Conservation (phyloP, 2,113 vertebrate species). For the Zeus faber region DNA sequence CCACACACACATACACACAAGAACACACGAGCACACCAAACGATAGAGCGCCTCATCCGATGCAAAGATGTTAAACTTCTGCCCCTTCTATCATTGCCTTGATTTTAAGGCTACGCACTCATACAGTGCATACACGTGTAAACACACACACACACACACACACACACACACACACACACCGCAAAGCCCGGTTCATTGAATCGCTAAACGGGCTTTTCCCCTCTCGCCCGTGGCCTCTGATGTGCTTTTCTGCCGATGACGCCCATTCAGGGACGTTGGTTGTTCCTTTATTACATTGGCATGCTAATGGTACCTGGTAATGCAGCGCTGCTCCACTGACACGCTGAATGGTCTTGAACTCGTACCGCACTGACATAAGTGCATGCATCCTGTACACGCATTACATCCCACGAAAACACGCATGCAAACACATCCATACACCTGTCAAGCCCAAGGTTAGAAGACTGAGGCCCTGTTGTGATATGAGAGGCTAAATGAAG, state of each 20-base stretch:
- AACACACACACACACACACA: conserved; percentile 18
- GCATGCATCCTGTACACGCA: too few species aligned
- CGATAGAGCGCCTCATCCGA: conserved; percentile 24
- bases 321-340: conserved; percentile 26
- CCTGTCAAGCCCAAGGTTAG: too few species aligned
- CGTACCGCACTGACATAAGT: too few species aligned
- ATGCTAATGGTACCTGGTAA: conserved; percentile 54
- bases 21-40: conserved; percentile 1
- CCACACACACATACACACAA: conserved; percentile 26
- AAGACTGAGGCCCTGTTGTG: too few species aligned
- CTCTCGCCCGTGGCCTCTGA: conserved; percentile 26
- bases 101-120: conserved; percentile 30
- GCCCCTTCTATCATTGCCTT: conserved; percentile 30
- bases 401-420: too few species aligned
- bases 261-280: conserved; percentile 48
- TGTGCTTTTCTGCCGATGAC: conserved; percentile 39
- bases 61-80: neutral
- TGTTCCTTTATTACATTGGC: conserved; percentile 30
- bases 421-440: neutral
- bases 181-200: conserved; percentile 21
- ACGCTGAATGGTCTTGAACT: too few species aligned
- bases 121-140: conserved; percentile 5
- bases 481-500: too few species aligned
- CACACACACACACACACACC: conserved; percentile 6
- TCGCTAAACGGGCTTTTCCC: too few species aligned